These are phyloP conservation scores for Pasiphila rectangulata DNA, from an alignment of 2,888 invertebrate genomes.

Conservation along the genomic window DNA sequence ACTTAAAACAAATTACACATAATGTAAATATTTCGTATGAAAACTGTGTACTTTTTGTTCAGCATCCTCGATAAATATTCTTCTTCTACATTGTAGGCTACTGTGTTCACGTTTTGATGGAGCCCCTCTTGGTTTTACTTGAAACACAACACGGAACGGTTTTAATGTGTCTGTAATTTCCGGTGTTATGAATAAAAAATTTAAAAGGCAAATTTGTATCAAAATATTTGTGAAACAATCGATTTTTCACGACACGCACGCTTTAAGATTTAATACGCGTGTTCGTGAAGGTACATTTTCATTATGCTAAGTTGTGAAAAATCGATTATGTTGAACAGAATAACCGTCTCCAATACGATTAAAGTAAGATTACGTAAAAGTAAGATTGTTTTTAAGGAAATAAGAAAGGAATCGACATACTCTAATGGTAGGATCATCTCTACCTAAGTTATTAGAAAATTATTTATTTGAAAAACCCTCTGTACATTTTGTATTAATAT, in stretches of 20 bases:
- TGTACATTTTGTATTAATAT: no score
- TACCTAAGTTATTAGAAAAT: conserved; percentile 10
- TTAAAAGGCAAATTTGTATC: conserved; percentile 11
- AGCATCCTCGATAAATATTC: conserved; percentile 52
- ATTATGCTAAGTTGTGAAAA: conserved; percentile 35
- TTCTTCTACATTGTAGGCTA: conserved; percentile 50
- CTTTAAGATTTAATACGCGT: not conserved
- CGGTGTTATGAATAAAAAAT: conserved; percentile 15
- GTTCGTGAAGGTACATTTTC: not conserved
- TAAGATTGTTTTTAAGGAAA: no score
- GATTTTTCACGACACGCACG: conserved; percentile 27
- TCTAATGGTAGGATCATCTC: conserved; percentile 18
- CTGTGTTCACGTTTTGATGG: conserved; percentile 66
- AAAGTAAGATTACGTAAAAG: no score
- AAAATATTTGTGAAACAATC: conserved; percentile 29
- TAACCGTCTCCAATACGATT: no score
- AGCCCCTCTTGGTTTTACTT: conserved; percentile 73
- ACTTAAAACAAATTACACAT: conserved; percentile 56
- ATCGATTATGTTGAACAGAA: conserved; percentile 42
- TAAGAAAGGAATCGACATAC: no score
- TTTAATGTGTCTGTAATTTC: conserved; percentile 36
- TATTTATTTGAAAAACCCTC: no score
- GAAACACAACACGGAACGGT: conserved; percentile 64
- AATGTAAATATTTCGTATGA: conserved; percentile 53
- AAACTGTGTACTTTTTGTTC: conserved; percentile 50